Evolutionary conservation across 2,113 vertebrate species (phyloP).

Genomic region (Xiphias gladius): DNA sequence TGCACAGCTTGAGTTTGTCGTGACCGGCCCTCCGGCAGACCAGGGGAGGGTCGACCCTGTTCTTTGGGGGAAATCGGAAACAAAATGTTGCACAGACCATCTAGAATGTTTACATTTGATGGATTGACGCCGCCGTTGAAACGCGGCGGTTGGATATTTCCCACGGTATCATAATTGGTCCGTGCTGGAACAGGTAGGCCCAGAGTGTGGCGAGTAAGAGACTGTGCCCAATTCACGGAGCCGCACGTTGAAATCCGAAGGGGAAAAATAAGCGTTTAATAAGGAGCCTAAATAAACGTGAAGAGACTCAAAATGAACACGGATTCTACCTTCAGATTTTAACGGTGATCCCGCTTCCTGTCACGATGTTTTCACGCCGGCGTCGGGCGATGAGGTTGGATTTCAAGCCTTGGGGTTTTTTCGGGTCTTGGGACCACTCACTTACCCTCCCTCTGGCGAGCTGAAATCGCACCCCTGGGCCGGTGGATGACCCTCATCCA

Average conservation of each 20-base stretch:
- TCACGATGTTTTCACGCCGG: background rate
- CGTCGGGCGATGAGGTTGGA: too few relatives aligned
- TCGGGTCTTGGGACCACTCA: conserved; percentile 78
- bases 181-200: too few relatives aligned
- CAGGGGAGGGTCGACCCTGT: too few relatives aligned
- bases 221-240: background rate
- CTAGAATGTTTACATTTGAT: background rate
- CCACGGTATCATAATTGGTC: background rate
- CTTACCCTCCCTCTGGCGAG: conserved; percentile 63
- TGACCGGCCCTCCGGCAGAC: too few relatives aligned
- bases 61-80: background rate
- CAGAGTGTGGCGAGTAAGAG: background rate
- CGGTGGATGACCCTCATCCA: conserved; percentile 60
- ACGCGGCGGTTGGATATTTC: background rate
- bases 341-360: background rate
- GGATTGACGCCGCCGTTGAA: background rate
- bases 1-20: background rate
- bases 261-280: background rate
- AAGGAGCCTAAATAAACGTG: background rate
- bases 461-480: conserved; percentile 77
- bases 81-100: background rate
- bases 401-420: conserved; percentile 74
- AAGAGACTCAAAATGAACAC: background rate
- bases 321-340: too few relatives aligned
- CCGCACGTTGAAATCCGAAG: background rate